phyloP scores from a whole-genome alignment of 2,797 vertebrate species.

The Chelon auratus region DNA sequence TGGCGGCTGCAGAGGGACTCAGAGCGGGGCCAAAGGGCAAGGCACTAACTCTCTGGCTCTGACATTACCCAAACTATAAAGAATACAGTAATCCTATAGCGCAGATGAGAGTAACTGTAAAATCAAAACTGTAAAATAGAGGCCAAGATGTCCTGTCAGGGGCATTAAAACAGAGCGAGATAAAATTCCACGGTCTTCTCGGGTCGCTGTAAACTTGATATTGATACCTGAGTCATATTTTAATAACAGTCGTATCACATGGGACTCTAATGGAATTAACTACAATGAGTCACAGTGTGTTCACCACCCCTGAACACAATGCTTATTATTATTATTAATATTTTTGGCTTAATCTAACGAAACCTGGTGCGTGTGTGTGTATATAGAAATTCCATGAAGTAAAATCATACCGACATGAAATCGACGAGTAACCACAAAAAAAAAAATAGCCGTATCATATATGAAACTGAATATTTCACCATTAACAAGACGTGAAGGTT shows the following conservation, averaged over 20 bases:
- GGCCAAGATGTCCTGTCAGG: slow-evolving; percentile 38
- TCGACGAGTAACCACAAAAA: background rate
- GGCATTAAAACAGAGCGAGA: slow-evolving; percentile 22
- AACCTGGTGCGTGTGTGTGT: background rate
- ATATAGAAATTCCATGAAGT: background rate
- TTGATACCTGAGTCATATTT: slow-evolving; percentile 18
- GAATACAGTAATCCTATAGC: slow-evolving; percentile 50
- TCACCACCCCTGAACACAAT: background rate
- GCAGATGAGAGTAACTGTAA: slow-evolving; percentile 30
- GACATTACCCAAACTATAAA: slow-evolving; percentile 53
- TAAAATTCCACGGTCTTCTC: slow-evolving; percentile 23
- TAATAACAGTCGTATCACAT: slow-evolving; percentile 11
- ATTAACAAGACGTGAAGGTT: background rate
- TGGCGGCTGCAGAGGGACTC: slow-evolving; percentile 72
- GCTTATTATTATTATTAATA: background rate
- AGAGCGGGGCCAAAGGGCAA: slow-evolving; percentile 72
- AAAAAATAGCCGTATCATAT: slow-evolving; percentile 15
- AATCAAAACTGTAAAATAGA: slow-evolving; percentile 31
- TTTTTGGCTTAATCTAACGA: background rate
- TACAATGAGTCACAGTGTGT: background rate
- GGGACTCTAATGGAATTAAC: background rate
- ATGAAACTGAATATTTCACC: background rate
- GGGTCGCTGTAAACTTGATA: slow-evolving; percentile 26
- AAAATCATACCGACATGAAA: slow-evolving; percentile 13
- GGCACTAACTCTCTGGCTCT: slow-evolving; percentile 64